These are phyloP conservation scores for Ispidina lecontei DNA, from an alignment of 2,797 vertebrate species.

Conservation along the genomic window DNA sequence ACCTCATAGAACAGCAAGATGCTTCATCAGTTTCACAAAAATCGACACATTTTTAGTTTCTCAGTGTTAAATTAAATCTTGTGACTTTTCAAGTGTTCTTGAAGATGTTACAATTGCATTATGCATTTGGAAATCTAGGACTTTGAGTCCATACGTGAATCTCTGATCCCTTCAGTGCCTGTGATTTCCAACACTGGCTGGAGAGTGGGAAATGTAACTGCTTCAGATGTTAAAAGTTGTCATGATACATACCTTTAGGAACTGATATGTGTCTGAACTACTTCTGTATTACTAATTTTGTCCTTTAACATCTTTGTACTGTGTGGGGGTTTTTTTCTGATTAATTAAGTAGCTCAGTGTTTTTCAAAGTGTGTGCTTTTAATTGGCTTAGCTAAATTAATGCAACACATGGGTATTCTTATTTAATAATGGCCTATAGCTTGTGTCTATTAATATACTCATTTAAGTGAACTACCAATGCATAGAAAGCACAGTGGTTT, in stretches of 20 bases:
- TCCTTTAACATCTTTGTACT: not conserved
- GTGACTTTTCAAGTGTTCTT: not conserved
- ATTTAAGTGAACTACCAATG: not conserved
- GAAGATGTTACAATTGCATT: not conserved
- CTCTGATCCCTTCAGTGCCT: not conserved
- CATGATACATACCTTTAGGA: not conserved
- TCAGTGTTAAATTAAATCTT: not conserved
- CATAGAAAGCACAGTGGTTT: not conserved
- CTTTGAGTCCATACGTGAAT: not conserved
- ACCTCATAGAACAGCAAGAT: not conserved
- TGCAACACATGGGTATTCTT: not conserved
- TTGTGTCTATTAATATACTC: not conserved
- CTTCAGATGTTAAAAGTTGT: not conserved
- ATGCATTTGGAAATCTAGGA: not conserved
- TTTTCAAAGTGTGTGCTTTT: slow-evolving; percentile 3
- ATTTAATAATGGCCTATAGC: slow-evolving; percentile 16
- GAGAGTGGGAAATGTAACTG: not conserved
- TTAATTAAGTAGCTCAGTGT: not conserved
- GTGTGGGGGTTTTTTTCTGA: not conserved
- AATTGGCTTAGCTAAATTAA: slow-evolving; percentile 15
- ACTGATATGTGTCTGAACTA: not conserved
- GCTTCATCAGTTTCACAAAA: not conserved
- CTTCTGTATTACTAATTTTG: not conserved
- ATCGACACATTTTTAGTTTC: not conserved
- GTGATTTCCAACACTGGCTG: not conserved